Evolutionary conservation across 2,797 vertebrate species (phyloP).

Genomic region (Phyllotis vaccarum): DNA sequence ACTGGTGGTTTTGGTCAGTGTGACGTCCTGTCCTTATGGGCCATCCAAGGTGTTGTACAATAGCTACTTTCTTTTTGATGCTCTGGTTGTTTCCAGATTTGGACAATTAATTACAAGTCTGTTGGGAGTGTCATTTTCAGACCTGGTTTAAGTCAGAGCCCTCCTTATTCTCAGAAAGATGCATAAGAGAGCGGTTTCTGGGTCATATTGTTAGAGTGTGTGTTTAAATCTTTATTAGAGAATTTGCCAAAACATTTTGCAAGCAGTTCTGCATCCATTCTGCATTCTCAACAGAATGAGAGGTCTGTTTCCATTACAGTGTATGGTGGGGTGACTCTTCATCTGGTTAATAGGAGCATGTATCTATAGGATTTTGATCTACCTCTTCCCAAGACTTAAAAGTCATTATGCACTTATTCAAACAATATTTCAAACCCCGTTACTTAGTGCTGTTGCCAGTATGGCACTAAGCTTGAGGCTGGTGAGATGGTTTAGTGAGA

Average conservation of each 20-base stretch:
- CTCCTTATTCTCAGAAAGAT: not conserved
- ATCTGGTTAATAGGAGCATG: not conserved
- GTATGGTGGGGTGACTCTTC: not conserved
- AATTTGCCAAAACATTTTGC: not conserved
- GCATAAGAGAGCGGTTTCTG: not conserved
- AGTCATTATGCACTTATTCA: not conserved
- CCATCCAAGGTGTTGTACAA: not conserved
- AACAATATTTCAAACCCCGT: not conserved
- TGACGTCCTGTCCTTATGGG: not conserved
- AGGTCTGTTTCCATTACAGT: not conserved
- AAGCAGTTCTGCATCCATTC: not conserved
- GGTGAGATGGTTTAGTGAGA: not conserved
- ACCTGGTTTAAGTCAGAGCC: not conserved
- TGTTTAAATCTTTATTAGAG: not conserved
- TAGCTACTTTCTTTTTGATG: not conserved
- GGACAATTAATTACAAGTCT: not conserved
- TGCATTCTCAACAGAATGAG: not conserved
- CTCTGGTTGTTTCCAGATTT: not conserved
- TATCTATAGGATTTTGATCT: not conserved
- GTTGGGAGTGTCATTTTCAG: too few species aligned
- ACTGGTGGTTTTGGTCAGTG: not conserved
- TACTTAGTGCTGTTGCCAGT: not conserved
- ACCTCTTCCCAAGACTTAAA: not conserved
- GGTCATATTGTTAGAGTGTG: not conserved
- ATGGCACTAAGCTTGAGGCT: not conserved